A percentile compares a stretch with the other conserved stretches of the same genome.
Conservation (phyloP, 1,140 invertebrate species). For the Mya arenaria region DNA sequence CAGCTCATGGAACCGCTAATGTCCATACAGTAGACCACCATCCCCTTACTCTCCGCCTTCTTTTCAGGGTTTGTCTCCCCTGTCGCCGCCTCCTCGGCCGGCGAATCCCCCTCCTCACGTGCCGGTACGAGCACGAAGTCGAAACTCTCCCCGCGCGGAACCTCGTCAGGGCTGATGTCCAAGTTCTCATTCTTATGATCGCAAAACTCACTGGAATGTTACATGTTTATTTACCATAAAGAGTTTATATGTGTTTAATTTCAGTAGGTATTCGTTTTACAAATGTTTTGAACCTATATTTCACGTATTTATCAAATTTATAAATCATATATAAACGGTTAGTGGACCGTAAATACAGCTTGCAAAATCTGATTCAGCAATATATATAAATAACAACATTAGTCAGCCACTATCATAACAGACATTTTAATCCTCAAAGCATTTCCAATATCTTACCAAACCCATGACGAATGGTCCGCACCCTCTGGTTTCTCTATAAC, state of each 20-base stretch:
- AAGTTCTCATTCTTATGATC: constrained; percentile 68
- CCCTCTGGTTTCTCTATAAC: constrained; percentile 48
- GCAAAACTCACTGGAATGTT: constrained; percentile 77
- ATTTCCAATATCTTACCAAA: constrained; percentile 65
- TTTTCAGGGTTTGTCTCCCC: constrained; percentile 29
- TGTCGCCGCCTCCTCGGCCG: constrained; percentile 50
- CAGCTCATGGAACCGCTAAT: constrained; percentile 76
- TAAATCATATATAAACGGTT: too few relatives aligned
- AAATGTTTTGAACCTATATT: too few relatives aligned
- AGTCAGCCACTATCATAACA: too few relatives aligned
- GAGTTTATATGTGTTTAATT: too few relatives aligned
- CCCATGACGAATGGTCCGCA: constrained; percentile 64
- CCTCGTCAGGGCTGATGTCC: constrained; percentile 68
- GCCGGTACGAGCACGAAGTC: constrained; percentile 73
- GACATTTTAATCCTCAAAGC: too few relatives aligned
- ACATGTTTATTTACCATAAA: too few relatives aligned
- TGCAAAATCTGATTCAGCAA: too few relatives aligned
- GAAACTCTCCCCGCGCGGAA: constrained; percentile 70
- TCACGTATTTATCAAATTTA: too few relatives aligned
- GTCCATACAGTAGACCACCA: constrained; percentile 77
- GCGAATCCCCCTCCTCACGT: constrained; percentile 48
- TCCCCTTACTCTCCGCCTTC: constrained; percentile 61
- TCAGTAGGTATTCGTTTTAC: too few relatives aligned
- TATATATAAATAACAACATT: too few relatives aligned
- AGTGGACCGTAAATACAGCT: too few relatives aligned